Base-by-base conservation (phyloP, 2,888 invertebrate species). In the Thecophora atra region DNA sequence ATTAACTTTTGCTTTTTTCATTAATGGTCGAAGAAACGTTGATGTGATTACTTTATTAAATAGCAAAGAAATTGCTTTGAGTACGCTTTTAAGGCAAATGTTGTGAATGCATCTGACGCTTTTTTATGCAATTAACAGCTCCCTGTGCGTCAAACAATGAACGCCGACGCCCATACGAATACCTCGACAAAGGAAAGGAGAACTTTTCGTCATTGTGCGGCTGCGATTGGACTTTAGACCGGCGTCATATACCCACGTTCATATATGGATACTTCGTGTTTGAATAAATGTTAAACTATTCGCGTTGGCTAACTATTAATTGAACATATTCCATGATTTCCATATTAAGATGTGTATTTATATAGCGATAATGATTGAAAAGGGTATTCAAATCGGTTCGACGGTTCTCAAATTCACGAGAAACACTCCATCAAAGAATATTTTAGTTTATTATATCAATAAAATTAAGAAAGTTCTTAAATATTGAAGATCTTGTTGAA, bases 111-210 rank as follows among this genome's bases (percentile, higher is more conserved):
- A 47, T 47, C 37, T 63, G 7, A 21, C 42, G 70, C 24, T 47
- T 42, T 65, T 65, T 54, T 19, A 65, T 63, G 62, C 62, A 70
- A 63, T 63, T 70, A n/a, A 28, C 58, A 65, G 51, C 60, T 47
- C n/a, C n/a, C 4, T 52, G 37, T 44, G 47, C 60, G 69, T 69
- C 44, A 69, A 60, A 51, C 56, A 24, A 19, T 51, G 30, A 28
- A 69, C 71, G 52, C 70, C 72, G 64, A 72, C 72, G 74, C 74
- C n/a, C 64, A 58, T 58, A 47, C 47, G 71, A 74, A 71, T 72
- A 70, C 70, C 70, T 51, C 63, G 30, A 51, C 21, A 64, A 47
- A 42, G 63, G 64, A 70, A 54, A 47, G 62, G 44, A 67, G 17
- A 21, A 44, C 37, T 52, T 67, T 54, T 52, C 21, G 44, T 17